Evolutionary conservation across 2,888 invertebrate species (phyloP).

Genomic region (Aproaerema taeniolella): DNA sequence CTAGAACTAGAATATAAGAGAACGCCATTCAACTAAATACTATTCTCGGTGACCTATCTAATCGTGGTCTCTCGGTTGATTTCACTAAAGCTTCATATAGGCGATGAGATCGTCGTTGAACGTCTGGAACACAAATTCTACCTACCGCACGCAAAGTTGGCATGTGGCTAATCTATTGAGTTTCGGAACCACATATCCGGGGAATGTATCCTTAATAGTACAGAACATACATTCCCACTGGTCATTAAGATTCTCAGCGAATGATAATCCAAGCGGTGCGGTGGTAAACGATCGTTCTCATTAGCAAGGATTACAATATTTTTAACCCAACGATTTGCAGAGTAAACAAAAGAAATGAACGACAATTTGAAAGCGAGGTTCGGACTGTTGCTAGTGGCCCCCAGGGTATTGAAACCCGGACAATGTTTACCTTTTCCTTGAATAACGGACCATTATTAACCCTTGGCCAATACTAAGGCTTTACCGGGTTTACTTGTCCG

Average conservation of each 20-base stretch:
- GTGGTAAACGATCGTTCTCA: constrained; percentile 2
- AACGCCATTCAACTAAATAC: too few species aligned
- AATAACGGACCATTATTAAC: constrained; percentile 42
- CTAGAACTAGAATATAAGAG: too few species aligned
- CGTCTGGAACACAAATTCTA: neutral
- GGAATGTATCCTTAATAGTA: constrained; percentile 10
- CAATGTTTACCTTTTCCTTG: constrained; percentile 42
- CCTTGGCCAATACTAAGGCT: constrained; percentile 33
- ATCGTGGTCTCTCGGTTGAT: neutral
- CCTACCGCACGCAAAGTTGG: neutral
- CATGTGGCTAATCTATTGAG: neutral
- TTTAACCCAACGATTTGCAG: constrained; percentile 25
- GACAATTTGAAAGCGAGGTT: constrained; percentile 27
- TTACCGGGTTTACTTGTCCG: constrained; percentile 30
- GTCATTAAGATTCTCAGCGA: constrained; percentile 11
- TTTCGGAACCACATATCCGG: constrained; percentile 2
- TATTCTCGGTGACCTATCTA: too few species aligned
- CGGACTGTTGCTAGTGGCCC: constrained; percentile 18
- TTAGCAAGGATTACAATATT: constrained; percentile 16
- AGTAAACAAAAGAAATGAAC: constrained; percentile 25
- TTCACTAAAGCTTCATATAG: neutral
- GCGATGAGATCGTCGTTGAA: neutral
- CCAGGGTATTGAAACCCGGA: constrained; percentile 30
- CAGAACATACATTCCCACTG: constrained; percentile 7
- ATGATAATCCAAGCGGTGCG: neutral